Percentiles rank a stretch among this genome's conserved stretches.
phyloP scores from a whole-genome alignment of 2,888 invertebrate genomes.

The Epistrophe eligans region DNA sequence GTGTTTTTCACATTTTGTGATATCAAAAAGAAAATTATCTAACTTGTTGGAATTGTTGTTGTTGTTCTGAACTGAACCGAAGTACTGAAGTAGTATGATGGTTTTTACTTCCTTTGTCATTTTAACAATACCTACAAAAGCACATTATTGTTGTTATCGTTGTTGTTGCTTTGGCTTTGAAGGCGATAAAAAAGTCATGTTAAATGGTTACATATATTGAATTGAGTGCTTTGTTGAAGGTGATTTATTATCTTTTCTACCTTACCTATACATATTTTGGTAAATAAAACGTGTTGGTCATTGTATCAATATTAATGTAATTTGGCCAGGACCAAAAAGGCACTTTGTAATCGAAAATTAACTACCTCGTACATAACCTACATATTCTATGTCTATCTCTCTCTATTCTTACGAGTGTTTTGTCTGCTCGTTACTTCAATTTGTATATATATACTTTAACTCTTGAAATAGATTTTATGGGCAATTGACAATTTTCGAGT shows the following conservation, averaged over 20 bases:
- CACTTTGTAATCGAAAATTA: conserved; percentile 24
- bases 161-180: neutral
- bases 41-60: conserved; percentile 35
- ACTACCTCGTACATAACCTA: conserved; percentile 2
- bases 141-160: neutral
- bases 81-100: neutral
- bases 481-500: conserved; percentile 31
- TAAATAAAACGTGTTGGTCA: conserved; percentile 51
- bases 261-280: neutral
- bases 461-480: conserved; percentile 12
- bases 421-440: neutral
- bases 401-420: neutral
- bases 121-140: conserved; percentile 1
- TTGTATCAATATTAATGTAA: conserved; percentile 46
- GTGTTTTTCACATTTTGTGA: conserved; percentile 18
- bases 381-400: neutral
- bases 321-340: conserved; percentile 23
- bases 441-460: neutral
- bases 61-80: neutral
- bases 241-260: conserved; percentile 55
- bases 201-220: conserved; percentile 48
- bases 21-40: conserved; percentile 44
- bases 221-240: conserved; percentile 52
- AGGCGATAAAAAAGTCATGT: conserved; percentile 71
- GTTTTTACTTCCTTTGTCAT: conserved; percentile 19